A percentile compares a stretch with the other conserved stretches of the same genome.
Evolutionary conservation across 37 sponge, comb jelly and placozoan species (phyloP).

Genomic region (Diacarnus erythraeanus): DNA sequence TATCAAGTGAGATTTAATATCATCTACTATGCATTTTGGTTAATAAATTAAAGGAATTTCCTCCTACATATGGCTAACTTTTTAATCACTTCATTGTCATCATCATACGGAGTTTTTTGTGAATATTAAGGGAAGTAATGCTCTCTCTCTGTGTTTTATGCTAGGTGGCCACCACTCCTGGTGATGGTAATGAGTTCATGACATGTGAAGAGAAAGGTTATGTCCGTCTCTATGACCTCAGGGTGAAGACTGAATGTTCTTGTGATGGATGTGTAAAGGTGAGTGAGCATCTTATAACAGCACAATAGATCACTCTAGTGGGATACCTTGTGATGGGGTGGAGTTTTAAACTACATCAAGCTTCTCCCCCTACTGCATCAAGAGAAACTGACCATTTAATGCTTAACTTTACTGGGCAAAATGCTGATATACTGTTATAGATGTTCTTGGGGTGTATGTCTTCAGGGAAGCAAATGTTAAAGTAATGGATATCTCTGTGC

Average conservation of each 20-base stretch:
- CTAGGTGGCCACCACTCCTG: conserved; percentile 73
- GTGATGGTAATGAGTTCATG: conserved; percentile 69
- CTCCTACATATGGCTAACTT: too few species aligned
- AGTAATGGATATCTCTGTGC: neutral
- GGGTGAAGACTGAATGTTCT: conserved; percentile 62
- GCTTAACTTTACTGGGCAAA: neutral
- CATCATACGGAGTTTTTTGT: too few species aligned
- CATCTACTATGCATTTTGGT: neutral
- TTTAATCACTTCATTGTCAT: neutral
- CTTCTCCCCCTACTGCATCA: neutral
- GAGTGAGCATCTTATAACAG: neutral
- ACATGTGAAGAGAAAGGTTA: conserved; percentile 84
- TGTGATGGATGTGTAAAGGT: conserved; percentile 66
- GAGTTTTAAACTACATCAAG: too few species aligned
- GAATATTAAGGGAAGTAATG: neutral
- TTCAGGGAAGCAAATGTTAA: too few species aligned
- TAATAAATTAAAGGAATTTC: too few species aligned
- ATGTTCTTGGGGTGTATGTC: too few species aligned
- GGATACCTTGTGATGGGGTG: too few species aligned
- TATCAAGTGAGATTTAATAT: conserved; percentile 75
- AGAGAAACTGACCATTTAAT: neutral
- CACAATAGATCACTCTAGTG: neutral
- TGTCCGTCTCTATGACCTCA: conserved; percentile 81
- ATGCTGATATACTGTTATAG: too few species aligned
- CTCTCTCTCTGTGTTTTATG: neutral